Base-by-base conservation (phyloP, 2,888 invertebrate genomes). In the Morpho deidamia region DNA sequence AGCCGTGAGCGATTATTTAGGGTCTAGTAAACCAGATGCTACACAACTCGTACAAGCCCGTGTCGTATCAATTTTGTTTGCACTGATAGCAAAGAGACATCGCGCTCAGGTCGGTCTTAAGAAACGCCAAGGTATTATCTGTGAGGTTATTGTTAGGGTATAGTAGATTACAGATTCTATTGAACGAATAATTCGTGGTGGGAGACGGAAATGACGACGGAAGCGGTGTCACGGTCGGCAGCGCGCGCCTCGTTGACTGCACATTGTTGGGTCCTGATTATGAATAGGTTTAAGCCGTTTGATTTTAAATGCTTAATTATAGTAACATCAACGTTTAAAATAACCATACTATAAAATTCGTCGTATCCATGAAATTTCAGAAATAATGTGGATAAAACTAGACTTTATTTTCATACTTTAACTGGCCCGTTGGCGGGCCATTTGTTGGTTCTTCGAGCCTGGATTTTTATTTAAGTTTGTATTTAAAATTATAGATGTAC, bases 171-270 rank as follows among this genome's bases (percentile, higher is more conserved):
- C 48, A 44, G 79, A 75, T 73, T 70, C 70, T 69, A 79, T 78
- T 78, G 68, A 79, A 76, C 76, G 75, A 76, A 83, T 79, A 79
- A 78, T 80, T 76, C 71, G 78, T 71, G 72, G 78, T 78, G 72
- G 82, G 80, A 80, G 85, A 81, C 87, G 88, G 88, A 89, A 87
- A 78, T 73, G 69, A 65, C 74, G 69, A 72, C 87, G 88, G 88
- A 88, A 87, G 75, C 81, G 74, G 78, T 78, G 84, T 84, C 83
- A 84, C 70, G 86, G 83, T 83, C 80, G 72, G 72, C 66, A 68
- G 73, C 78, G 68, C 72, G 77, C 78, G 59, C 67, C 66, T 62
- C 75, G 71, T 72, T 84, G 83, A 85, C 85, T 83, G 81, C 82
- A 81, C 60, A 40, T 51, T 52, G 55, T 59, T 58, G 56, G 55